These are phyloP conservation scores for Mungos mungo DNA, from an alignment of 2,113 vertebrate species.

Conservation along the genomic window DNA sequence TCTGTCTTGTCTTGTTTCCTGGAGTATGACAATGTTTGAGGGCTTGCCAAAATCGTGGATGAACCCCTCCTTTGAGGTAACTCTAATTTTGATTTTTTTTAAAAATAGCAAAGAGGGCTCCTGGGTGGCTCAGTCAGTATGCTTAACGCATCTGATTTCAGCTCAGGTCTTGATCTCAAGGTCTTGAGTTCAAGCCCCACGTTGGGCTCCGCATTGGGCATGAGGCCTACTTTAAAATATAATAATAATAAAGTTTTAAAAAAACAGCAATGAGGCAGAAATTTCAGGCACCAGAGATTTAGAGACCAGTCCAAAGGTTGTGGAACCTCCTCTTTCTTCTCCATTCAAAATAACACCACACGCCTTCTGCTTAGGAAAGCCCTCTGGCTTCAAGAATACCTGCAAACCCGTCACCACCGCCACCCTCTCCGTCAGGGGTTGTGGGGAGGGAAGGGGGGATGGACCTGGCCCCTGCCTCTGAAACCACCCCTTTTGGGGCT, in stretches of 20 bases:
- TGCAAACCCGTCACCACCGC: background rate
- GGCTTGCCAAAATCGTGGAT: constrained; percentile 2
- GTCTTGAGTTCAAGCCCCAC: too few relatives aligned
- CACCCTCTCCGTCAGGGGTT: background rate
- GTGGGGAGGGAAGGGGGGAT: too few relatives aligned
- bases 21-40: background rate
- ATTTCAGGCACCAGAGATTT: background rate
- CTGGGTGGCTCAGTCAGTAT: too few relatives aligned
- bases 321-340: background rate
- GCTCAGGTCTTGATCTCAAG: too few relatives aligned
- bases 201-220: too few relatives aligned
- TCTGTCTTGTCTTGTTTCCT: background rate
- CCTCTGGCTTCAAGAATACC: background rate
- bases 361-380: background rate
- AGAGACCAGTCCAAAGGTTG: background rate
- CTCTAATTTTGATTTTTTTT: background rate
- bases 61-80: background rate
- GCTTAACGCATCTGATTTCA: too few relatives aligned
- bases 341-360: background rate
- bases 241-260: too few relatives aligned
- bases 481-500: background rate
- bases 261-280: background rate
- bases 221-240: too few relatives aligned
- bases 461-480: background rate
- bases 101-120: background rate